Conservation (phyloP, 1,140 invertebrate species). For the Popillia japonica region DNA sequence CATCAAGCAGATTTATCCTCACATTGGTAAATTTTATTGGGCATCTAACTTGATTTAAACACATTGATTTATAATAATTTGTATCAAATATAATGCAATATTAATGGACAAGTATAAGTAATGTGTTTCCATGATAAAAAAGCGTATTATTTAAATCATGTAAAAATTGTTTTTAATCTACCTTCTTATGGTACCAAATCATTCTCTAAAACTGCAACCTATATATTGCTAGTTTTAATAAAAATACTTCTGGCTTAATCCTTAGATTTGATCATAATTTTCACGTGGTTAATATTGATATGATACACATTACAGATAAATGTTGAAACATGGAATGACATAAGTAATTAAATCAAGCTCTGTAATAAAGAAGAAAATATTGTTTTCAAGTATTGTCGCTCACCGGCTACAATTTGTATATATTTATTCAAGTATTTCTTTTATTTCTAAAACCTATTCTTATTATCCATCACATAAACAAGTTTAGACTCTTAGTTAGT, state of each 20-base stretch:
- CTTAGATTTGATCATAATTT: neutral
- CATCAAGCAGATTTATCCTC: too few relatives aligned
- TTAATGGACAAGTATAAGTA: too few relatives aligned
- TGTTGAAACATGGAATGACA: neutral
- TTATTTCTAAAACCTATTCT: constrained; percentile 18
- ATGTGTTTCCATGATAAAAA: too few relatives aligned
- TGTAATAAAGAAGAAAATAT: neutral
- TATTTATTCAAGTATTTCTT: neutral
- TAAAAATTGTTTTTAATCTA: too few relatives aligned
- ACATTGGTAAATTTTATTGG: too few relatives aligned
- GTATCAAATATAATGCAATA: too few relatives aligned
- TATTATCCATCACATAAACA: constrained; percentile 39
- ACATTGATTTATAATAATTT: too few relatives aligned
- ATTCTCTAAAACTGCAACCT: too few relatives aligned
- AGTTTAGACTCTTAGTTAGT: constrained; percentile 7
- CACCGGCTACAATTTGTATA: constrained; percentile 31
- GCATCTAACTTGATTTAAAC: too few relatives aligned
- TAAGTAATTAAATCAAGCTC: neutral
- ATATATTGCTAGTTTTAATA: neutral
- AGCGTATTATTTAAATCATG: too few relatives aligned
- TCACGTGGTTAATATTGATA: neutral
- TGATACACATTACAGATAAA: neutral
- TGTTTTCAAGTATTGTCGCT: constrained; percentile 35
- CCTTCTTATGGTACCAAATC: too few relatives aligned
- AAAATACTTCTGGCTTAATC: neutral